Evolutionary conservation across 2,797 vertebrate genomes (phyloP).

Genomic region (Sparus aurata): DNA sequence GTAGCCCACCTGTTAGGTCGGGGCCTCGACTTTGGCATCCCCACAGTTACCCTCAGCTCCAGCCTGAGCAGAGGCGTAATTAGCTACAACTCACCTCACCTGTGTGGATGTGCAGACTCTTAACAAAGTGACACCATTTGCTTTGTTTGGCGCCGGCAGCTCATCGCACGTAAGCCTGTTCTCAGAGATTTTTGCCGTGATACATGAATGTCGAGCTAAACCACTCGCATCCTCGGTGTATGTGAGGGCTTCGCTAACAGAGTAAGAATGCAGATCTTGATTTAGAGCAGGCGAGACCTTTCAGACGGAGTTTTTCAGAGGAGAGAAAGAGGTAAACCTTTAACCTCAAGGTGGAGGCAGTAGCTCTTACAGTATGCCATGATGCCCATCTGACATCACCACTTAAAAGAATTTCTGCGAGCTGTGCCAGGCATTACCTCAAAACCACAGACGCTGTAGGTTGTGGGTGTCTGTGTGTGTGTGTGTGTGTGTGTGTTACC

Average conservation of each 20-base stretch:
- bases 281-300: not conserved
- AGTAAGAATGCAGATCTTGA: not conserved
- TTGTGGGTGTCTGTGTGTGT: slow-evolving; percentile 1
- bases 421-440: slow-evolving; percentile 67
- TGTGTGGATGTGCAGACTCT: slow-evolving; percentile 7
- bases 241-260: not conserved
- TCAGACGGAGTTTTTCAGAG: not conserved
- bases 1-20: not conserved
- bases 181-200: not conserved
- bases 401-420: slow-evolving; percentile 39
- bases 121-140: not conserved
- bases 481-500: slow-evolving; percentile 30
- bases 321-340: slow-evolving; percentile 3
- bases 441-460: slow-evolving; percentile 15
- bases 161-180: not conserved
- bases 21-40: not conserved
- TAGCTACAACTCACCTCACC: slow-evolving; percentile 10
- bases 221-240: not conserved
- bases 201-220: not conserved
- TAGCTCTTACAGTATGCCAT: slow-evolving; percentile 9
- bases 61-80: not conserved
- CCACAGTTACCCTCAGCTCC: not conserved
- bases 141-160: not conserved
- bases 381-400: slow-evolving; percentile 56
- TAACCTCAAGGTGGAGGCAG: slow-evolving; percentile 43